These are phyloP conservation scores for Sturnus vulgaris DNA, from an alignment of 2,113 vertebrate species.

Conservation along the genomic window DNA sequence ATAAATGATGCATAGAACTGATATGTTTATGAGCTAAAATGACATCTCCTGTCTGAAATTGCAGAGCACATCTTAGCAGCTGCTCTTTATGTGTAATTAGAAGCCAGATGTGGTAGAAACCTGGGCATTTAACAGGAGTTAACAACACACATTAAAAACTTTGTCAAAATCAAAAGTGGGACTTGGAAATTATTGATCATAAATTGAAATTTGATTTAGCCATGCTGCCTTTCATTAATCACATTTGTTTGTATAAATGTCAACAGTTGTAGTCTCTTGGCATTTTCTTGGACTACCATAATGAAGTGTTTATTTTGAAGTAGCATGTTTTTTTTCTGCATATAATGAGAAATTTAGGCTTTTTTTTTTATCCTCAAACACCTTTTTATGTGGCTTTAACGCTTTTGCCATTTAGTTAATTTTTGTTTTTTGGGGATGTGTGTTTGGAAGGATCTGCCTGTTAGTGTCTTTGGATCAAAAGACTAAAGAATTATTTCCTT, in stretches of 20 bases:
- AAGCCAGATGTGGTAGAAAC: slow-evolving; percentile 11
- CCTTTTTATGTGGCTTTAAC: background rate
- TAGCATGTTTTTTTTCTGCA: background rate
- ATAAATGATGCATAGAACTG: background rate
- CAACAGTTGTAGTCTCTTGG: background rate
- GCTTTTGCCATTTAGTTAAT: background rate
- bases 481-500: background rate
- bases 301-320: background rate
- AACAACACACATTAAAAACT: background rate
- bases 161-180: background rate
- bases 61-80: background rate
- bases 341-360: background rate
- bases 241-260: background rate
- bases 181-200: background rate
- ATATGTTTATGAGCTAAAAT: background rate
- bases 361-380: background rate
- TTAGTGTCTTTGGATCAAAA: background rate
- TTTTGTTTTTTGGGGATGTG: background rate
- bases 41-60: background rate
- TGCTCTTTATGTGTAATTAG: background rate
- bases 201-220: background rate
- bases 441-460: background rate
- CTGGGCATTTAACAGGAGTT: background rate
- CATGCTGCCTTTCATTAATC: background rate
- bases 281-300: background rate